Conservation (phyloP, 2,113 vertebrate species). For the Pelvicachromis taeniatus region DNA sequence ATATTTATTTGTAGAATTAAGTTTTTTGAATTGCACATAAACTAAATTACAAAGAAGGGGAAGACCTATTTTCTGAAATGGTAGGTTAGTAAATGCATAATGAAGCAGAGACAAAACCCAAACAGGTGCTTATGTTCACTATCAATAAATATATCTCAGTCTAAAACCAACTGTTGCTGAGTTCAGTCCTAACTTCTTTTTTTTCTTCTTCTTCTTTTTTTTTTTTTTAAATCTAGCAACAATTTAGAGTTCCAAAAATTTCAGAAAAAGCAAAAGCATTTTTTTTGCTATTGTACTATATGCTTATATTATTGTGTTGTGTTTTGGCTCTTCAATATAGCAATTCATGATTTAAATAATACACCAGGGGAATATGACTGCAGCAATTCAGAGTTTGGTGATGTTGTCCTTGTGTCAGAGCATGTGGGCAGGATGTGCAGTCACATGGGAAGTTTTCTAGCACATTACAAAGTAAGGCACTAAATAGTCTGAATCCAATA, state of each 20-base stretch:
- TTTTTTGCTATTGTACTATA: slow-evolving; percentile 7
- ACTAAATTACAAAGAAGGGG: slow-evolving; percentile 44
- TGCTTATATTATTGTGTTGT: not conserved
- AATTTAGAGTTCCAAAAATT: not conserved
- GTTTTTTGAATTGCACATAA: not conserved
- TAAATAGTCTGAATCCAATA: slow-evolving; percentile 67
- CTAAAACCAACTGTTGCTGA: slow-evolving; percentile 6
- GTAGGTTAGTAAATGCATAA: slow-evolving; percentile 19
- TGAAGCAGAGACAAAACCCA: slow-evolving; percentile 25
- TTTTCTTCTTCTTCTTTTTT: too few relatives aligned
- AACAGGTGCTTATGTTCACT: not conserved
- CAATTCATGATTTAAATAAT: slow-evolving; percentile 32
- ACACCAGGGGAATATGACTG: slow-evolving; percentile 49
- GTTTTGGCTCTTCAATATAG: slow-evolving; percentile 19
- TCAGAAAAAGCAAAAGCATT: not conserved
- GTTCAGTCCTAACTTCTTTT: not conserved
- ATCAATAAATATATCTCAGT: slow-evolving; percentile 17
- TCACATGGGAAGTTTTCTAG: slow-evolving; percentile 72
- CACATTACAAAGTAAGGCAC: slow-evolving; percentile 68
- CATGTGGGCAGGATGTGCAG: slow-evolving; percentile 67
- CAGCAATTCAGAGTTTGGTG: slow-evolving; percentile 43
- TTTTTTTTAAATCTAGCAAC: not conserved
- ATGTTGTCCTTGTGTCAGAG: slow-evolving; percentile 57
- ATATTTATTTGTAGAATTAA: not conserved
- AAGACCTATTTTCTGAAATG: slow-evolving; percentile 17